phyloP scores from a whole-genome alignment of 2,888 invertebrate genomes.

The Clostera curtula region DNA sequence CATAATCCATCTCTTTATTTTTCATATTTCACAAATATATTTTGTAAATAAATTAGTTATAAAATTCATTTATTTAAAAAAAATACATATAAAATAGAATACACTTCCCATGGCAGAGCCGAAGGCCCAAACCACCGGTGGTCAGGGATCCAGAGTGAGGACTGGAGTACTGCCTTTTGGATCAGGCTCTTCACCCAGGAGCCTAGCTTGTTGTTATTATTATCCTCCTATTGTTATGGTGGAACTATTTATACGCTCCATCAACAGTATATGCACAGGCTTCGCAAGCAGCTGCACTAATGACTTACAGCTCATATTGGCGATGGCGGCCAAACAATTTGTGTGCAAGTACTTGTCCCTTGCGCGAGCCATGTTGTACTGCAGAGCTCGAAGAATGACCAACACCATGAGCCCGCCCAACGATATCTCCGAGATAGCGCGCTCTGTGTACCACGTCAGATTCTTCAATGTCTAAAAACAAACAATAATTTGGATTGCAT shows the following conservation, averaged over 20 bases:
- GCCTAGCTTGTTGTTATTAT: too few species aligned
- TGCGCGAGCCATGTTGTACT: constrained; percentile 97
- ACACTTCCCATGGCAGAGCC: too few species aligned
- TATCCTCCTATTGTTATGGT: too few species aligned
- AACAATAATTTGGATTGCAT: not conserved
- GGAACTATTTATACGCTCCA: too few species aligned
- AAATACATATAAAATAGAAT: not conserved
- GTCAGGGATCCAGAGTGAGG: too few species aligned
- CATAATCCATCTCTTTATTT: too few species aligned
- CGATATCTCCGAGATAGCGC: constrained; percentile 92
- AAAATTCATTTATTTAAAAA: not conserved
- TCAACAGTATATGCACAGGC: too few species aligned
- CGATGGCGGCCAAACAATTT: constrained; percentile 97
- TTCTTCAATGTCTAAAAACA: constrained; percentile 85
- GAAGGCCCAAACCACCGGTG: too few species aligned
- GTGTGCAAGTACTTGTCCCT: constrained; percentile 98
- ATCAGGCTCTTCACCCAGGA: too few species aligned
- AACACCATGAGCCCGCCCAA: constrained; percentile 95
- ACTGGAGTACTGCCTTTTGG: too few species aligned
- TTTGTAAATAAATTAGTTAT: too few species aligned
- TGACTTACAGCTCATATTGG: constrained; percentile 94
- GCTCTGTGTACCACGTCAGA: constrained; percentile 95
- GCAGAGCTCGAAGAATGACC: constrained; percentile 96
- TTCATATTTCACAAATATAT: too few species aligned
- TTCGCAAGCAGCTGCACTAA: not conserved